Base-by-base conservation (phyloP, 2,113 vertebrate genomes). In the Solea solea region DNA sequence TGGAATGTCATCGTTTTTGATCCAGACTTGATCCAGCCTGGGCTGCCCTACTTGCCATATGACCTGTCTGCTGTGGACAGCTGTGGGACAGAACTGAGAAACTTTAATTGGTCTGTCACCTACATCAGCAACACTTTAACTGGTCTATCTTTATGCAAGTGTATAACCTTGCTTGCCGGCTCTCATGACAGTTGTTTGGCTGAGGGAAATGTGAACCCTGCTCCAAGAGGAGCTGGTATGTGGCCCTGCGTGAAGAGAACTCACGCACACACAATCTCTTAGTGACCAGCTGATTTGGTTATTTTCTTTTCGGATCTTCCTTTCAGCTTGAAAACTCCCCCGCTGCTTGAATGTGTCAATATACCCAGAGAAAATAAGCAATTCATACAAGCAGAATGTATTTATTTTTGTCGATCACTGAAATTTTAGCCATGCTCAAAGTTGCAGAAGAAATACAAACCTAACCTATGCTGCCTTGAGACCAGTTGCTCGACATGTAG, bases 151-250 rank as follows among this genome's bases (percentile, higher is more conserved):
- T 50, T 64, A 62, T 53, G 64, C 57, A 48, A 55, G 83, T 57
- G 51, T 64, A 69, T 55, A 76, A 73, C 82, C 75, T 50, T 9
- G 65, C 84, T 64, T 49, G 84, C 64, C 52, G 58, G 42, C 69
- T 73, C 69, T 81, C 4, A 11, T 82, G 77, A 72, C 76, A 52
- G 80, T 85, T 82, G 86, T 82, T 80, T 80, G 79, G 81, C 69
- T 64, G 86, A 80, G 70, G 77, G 91, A 89, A 91, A 92, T 50
- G 21, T 77, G 86, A 91, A 81, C 86, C 71, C 2, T 54, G 69
- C 64, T 57, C 73, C 9, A 12, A 54, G 71, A 76, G 72, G 74
- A 82, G 70, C 50, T 83, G 86, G 69, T 70, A 86, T 88, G 70
- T 78, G 63, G 52, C 52, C 52, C 64, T 52, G 64, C 58, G 73